Evolutionary conservation across 2,888 invertebrate species (phyloP).

Genomic region (Carabus problematicus): DNA sequence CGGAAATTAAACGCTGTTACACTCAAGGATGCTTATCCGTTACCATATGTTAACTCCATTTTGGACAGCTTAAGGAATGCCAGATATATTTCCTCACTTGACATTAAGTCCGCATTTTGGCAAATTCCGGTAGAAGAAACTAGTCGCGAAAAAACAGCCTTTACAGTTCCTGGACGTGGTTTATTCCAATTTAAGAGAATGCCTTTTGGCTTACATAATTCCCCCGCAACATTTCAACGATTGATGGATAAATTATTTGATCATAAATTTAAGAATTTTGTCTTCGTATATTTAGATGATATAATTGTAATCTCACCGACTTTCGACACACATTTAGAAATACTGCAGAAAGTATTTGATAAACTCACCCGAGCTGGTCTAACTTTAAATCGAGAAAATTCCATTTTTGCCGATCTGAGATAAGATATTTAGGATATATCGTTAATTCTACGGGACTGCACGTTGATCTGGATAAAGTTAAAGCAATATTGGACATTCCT

Average conservation of each 20-base stretch:
- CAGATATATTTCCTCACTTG: slow-evolving; percentile 46
- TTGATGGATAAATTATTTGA: slow-evolving; percentile 45
- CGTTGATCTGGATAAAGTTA: slow-evolving; percentile 6
- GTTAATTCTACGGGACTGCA: neutral
- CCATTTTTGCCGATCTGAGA: slow-evolving; percentile 19
- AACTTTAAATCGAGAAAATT: slow-evolving; percentile 45
- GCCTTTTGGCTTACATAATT: slow-evolving; percentile 20
- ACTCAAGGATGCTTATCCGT: slow-evolving; percentile 46
- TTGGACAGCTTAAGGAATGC: slow-evolving; percentile 47
- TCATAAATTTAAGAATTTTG: slow-evolving; percentile 12
- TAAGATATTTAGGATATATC: slow-evolving; percentile 2
- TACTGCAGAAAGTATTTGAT: neutral
- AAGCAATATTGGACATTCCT: neutral
- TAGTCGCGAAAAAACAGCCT: slow-evolving; percentile 47
- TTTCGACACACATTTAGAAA: slow-evolving; percentile 40
- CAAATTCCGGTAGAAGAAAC: slow-evolving; percentile 44
- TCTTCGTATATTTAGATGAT: slow-evolving; percentile 42
- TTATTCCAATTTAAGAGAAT: slow-evolving; percentile 1
- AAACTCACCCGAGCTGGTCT: neutral
- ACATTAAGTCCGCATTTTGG: slow-evolving; percentile 47
- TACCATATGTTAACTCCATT: slow-evolving; percentile 46
- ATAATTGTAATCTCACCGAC: slow-evolving; percentile 31
- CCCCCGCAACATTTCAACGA: slow-evolving; percentile 37
- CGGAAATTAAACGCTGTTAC: slow-evolving; percentile 49
- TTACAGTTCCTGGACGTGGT: slow-evolving; percentile 47